Conservation (phyloP, 1,140 invertebrate species). For the Sipha flava region DNA sequence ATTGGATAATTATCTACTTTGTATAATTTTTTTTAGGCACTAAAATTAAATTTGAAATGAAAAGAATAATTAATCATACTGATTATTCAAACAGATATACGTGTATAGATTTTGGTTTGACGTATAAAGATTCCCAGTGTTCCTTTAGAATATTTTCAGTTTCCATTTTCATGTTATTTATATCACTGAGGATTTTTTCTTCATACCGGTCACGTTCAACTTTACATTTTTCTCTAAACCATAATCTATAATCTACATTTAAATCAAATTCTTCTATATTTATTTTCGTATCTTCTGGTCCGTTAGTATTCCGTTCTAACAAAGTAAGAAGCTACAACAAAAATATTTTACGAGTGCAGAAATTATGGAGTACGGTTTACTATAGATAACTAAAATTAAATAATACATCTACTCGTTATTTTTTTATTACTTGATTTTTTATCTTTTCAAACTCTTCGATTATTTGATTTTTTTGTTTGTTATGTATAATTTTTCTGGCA, state of each 20-base stretch:
- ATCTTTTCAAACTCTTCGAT: slow-evolving; percentile 10
- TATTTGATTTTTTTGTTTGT: slow-evolving; percentile 10
- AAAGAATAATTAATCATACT: neutral
- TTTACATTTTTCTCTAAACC: neutral
- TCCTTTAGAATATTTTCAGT: slow-evolving; percentile 28
- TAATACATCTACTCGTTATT: neutral
- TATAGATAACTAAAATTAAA: neutral
- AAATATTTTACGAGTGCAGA: neutral
- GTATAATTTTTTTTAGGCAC: slow-evolving; percentile 9
- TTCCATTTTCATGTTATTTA: slow-evolving; percentile 7
- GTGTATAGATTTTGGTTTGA: slow-evolving; percentile 32
- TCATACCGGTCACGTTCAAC: slow-evolving; percentile 18
- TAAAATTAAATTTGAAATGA: neutral
- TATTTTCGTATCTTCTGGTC: slow-evolving; percentile 31
- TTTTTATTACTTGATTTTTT: slow-evolving; percentile 27
- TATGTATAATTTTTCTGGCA: neutral
- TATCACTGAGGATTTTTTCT: neutral
- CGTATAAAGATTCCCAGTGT: slow-evolving; percentile 31
- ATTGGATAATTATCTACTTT: slow-evolving; percentile 4
- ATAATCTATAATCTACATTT: slow-evolving; percentile 22
- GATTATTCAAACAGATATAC: neutral
- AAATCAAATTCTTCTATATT: slow-evolving; percentile 35
- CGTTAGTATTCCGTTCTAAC: slow-evolving; percentile 27
- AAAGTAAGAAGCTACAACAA: slow-evolving; percentile 10
- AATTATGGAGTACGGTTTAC: neutral